A percentile compares a stretch with the other conserved stretches of the same genome.
Conservation (phyloP, 2,797 vertebrate genomes). For the Sciurus carolinensis region DNA sequence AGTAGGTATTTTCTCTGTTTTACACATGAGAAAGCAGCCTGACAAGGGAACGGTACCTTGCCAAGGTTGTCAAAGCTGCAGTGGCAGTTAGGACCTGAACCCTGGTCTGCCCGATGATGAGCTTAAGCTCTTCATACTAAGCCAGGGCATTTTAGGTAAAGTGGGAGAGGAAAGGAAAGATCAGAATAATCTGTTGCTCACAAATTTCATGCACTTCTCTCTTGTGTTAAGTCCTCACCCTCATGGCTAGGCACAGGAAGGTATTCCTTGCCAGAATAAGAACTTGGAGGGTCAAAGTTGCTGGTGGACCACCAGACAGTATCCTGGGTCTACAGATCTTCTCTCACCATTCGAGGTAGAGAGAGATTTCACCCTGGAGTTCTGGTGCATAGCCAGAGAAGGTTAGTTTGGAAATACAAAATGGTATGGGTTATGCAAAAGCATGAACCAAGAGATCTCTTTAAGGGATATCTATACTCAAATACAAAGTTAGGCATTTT, state of each 20-base stretch:
- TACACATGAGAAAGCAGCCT: constrained; percentile 5
- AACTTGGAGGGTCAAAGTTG: background rate
- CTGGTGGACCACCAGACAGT: background rate
- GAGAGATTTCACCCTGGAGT: background rate
- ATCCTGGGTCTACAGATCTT: background rate
- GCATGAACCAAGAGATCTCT: background rate
- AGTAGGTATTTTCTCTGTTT: background rate
- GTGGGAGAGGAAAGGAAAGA: background rate
- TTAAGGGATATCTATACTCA: background rate
- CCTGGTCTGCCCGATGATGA: background rate
- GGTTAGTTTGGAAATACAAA: constrained; percentile 1
- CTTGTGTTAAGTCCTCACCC: background rate
- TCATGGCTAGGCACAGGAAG: background rate
- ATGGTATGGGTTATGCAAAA: background rate
- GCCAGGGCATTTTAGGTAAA: background rate
- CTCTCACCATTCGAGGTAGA: background rate
- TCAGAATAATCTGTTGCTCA: background rate
- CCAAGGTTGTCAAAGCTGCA: background rate
- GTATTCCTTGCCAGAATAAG: background rate
- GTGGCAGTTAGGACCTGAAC: background rate
- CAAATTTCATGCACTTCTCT: background rate
- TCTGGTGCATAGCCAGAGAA: background rate
- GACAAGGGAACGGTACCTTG: background rate
- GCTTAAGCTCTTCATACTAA: background rate
- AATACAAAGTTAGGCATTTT: background rate